Conservation (phyloP, 2,797 vertebrate species). For the Etheostoma perlongum region DNA sequence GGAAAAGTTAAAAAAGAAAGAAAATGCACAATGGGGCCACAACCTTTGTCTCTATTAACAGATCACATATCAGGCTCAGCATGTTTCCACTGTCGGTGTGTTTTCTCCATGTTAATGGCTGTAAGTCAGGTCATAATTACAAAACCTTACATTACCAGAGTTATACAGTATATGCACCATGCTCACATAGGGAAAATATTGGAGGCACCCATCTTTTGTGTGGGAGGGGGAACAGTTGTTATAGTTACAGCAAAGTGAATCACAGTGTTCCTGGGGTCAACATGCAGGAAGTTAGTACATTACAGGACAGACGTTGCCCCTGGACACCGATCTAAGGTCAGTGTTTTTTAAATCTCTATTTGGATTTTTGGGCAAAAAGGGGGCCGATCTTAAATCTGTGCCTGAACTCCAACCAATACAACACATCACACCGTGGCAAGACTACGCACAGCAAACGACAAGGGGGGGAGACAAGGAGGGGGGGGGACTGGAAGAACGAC, state of each 20-base stretch:
- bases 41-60: conserved; percentile 5
- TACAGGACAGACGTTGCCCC: conserved; percentile 62
- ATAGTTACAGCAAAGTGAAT: conserved; percentile 61
- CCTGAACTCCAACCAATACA: conserved; percentile 48
- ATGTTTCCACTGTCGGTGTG: conserved; percentile 16
- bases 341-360: conserved; percentile 13
- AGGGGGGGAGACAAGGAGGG: background rate
- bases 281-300: conserved; percentile 74
- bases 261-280: conserved; percentile 80
- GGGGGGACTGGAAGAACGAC: conserved; percentile 38
- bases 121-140: conserved; percentile 30
- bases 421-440: conserved; percentile 51
- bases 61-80: conserved; percentile 17
- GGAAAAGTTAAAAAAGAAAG: conserved; percentile 1
- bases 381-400: conserved; percentile 51
- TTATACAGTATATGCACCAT: conserved; percentile 59
- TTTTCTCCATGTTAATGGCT: conserved; percentile 31
- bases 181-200: conserved; percentile 61
- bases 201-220: conserved; percentile 55
- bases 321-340: conserved; percentile 60
- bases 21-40: conserved; percentile 18
- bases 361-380: conserved; percentile 10
- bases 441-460: conserved; percentile 39
- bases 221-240: conserved; percentile 35
- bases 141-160: conserved; percentile 40